Evolutionary conservation across 2,888 invertebrate genomes (phyloP).

Genomic region (Drosophila stalkeri): DNA sequence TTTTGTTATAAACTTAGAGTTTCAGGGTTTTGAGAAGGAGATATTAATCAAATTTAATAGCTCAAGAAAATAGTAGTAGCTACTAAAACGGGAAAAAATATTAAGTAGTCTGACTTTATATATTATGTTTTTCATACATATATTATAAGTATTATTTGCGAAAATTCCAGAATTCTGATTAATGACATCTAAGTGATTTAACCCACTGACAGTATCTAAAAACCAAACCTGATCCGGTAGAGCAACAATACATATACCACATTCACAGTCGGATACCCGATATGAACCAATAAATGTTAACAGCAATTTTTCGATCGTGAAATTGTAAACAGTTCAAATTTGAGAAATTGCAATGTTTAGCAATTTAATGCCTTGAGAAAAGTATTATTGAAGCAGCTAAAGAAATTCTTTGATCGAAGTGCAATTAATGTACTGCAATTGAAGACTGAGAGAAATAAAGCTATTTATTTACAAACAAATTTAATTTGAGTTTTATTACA

Average conservation of each 20-base stretch:
- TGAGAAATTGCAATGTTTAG: background rate
- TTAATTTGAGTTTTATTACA: background rate
- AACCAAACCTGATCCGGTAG: background rate
- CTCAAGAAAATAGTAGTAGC: too few species aligned
- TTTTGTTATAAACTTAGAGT: too few species aligned
- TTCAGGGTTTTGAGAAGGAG: too few species aligned
- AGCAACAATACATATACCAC: background rate
- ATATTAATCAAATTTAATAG: too few species aligned
- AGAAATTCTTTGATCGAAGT: background rate
- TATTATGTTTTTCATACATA: background rate
- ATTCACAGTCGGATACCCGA: background rate
- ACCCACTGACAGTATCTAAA: background rate
- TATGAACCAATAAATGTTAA: background rate
- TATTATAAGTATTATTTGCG: background rate
- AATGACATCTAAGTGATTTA: background rate
- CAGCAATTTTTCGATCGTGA: constrained; percentile 3
- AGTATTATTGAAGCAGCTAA: background rate
- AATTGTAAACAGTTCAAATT: constrained; percentile 3
- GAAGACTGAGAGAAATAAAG: background rate
- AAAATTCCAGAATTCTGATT: background rate
- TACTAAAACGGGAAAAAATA: too few species aligned
- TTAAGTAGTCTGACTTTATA: background rate
- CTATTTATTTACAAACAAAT: background rate
- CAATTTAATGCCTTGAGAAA: constrained; percentile 4
- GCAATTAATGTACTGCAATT: background rate